These are phyloP conservation scores for Heliangelus exortis DNA, from an alignment of 2,797 vertebrate genomes.

Conservation along the genomic window DNA sequence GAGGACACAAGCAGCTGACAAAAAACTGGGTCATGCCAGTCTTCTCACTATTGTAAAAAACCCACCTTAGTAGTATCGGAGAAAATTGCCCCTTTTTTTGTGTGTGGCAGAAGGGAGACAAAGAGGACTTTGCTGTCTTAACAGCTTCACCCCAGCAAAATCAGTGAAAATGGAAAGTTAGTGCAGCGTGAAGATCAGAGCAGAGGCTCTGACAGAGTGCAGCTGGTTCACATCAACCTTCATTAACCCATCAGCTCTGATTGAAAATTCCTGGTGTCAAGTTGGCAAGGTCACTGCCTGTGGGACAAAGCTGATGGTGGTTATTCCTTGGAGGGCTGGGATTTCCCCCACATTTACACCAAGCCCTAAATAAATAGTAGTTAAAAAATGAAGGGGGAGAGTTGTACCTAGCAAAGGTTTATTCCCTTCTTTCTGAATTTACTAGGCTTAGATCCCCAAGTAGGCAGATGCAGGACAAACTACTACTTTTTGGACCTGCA, in stretches of 20 bases:
- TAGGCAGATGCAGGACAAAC: background rate
- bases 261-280: slow-evolving; percentile 75
- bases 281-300: slow-evolving; percentile 75
- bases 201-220: slow-evolving; percentile 71
- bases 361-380: background rate
- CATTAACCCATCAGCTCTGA: slow-evolving; percentile 85
- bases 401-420: background rate
- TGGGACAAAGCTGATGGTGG: slow-evolving; percentile 45
- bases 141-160: slow-evolving; percentile 72
- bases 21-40: slow-evolving; percentile 44
- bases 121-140: slow-evolving; percentile 73
- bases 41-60: slow-evolving; percentile 53
- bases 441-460: background rate
- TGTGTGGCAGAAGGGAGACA: slow-evolving; percentile 60
- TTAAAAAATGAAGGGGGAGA: background rate
- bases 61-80: slow-evolving; percentile 64
- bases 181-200: slow-evolving; percentile 79
- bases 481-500: background rate
- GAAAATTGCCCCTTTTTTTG: slow-evolving; percentile 53
- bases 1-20: background rate
- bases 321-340: slow-evolving; percentile 35
- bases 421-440: background rate
- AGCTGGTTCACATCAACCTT: slow-evolving; percentile 78
- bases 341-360: background rate
- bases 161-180: slow-evolving; percentile 78